Percentiles rank a stretch among this genome's conserved stretches.
These are phyloP conservation scores for Triplophysa bombifrons DNA, from an alignment of 2,797 vertebrate genomes.

Conservation along the genomic window DNA sequence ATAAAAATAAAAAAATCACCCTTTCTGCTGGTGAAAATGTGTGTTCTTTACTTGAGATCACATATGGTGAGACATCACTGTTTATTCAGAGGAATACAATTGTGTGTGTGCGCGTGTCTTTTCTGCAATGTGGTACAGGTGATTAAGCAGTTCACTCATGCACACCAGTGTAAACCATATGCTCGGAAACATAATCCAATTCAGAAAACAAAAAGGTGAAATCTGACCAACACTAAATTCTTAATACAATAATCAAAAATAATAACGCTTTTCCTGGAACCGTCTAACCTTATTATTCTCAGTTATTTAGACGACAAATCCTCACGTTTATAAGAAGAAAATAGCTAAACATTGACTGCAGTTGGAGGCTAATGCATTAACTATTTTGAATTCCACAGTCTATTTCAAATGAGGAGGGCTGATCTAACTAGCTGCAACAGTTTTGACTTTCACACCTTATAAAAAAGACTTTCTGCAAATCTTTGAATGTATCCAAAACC, in stretches of 20 bases:
- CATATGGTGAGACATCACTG: conserved; percentile 29
- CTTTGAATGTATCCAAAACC: conserved; percentile 35
- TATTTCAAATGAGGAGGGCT: conserved; percentile 12
- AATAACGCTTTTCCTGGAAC: conserved; percentile 17
- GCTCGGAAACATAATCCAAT: conserved; percentile 53
- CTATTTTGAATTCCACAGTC: conserved; percentile 13
- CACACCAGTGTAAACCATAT: conserved; percentile 35
- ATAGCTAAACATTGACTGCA: background rate
- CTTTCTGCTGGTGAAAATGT: conserved; percentile 53
- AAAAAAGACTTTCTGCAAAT: conserved; percentile 27
- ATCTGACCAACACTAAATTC: conserved; percentile 42
- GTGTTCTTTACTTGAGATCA: conserved; percentile 13
- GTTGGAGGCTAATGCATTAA: background rate
- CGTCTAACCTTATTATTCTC: background rate
- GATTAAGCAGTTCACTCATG: conserved; percentile 41
- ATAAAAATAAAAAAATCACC: conserved; percentile 15
- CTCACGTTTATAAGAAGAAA: background rate
- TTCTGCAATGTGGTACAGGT: conserved; percentile 21
- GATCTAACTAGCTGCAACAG: conserved; percentile 40
- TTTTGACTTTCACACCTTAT: conserved; percentile 36
- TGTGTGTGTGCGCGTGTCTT: background rate
- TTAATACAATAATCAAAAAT: conserved; percentile 43
- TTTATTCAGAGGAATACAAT: conserved; percentile 45
- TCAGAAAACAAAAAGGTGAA: conserved; percentile 45
- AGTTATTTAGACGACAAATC: background rate